phyloP scores from a whole-genome alignment of 2,888 invertebrate species.

The Sarcophaga caerulescens region DNA sequence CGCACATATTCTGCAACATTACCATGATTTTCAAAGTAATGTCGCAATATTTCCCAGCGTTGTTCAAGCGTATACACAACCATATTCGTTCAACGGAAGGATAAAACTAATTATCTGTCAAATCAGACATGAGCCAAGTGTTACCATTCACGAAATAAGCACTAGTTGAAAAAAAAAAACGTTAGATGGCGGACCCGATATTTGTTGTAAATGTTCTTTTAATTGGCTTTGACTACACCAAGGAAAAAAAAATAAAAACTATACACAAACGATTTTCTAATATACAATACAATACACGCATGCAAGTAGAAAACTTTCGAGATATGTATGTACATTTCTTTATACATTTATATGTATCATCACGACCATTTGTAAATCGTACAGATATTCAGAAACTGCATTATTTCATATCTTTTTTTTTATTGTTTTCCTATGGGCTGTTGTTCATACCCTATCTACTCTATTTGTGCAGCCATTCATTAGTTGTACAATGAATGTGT shows the following conservation, averaged over 20 bases:
- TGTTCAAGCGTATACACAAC: too few species aligned
- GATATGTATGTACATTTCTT: neutral
- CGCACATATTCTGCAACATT: too few species aligned
- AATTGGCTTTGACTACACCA: conserved; percentile 59
- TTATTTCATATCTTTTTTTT: conserved; percentile 17
- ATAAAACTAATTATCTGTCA: too few species aligned
- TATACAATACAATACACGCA: neutral
- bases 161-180: too few species aligned
- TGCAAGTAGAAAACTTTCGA: neutral
- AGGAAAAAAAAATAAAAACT: conserved; percentile 45
- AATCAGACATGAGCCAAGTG: too few species aligned
- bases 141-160: too few species aligned
- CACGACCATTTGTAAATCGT: neutral
- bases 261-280: conserved; percentile 8
- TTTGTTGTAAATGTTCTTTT: conserved; percentile 63
- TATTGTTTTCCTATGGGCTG: conserved; percentile 11
- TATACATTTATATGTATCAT: neutral
- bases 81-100: too few species aligned
- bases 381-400: neutral
- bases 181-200: too few species aligned
- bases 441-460: conserved; percentile 13
- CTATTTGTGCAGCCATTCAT: neutral
- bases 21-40: too few species aligned
- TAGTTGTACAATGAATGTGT: conserved; percentile 1
- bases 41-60: too few species aligned